Percentiles rank a stretch among this genome's conserved stretches.
phyloP scores from a whole-genome alignment of 2,888 invertebrate species.

The Ecliptopera silaceata region DNA sequence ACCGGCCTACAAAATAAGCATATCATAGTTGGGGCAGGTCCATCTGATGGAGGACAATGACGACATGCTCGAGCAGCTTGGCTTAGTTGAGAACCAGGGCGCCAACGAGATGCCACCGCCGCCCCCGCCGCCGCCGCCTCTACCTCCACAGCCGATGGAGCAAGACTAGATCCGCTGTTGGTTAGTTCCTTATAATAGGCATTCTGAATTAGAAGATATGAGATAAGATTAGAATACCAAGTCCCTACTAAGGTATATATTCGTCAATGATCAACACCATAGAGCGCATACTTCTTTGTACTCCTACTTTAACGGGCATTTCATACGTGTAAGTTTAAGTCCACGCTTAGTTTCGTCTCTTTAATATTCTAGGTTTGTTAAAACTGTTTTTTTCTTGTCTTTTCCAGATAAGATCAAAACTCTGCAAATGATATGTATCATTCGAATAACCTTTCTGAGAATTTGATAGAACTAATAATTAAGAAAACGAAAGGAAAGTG shows the following conservation, averaged over 20 bases:
- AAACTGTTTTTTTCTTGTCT: neutral
- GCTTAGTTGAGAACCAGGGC: slow-evolving; percentile 69
- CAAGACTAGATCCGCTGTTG: slow-evolving; percentile 52
- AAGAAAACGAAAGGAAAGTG: slow-evolving; percentile 57
- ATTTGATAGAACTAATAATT: slow-evolving; percentile 52
- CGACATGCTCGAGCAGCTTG: slow-evolving; percentile 76
- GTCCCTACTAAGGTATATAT: too few species aligned
- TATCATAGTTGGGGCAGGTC: slow-evolving; percentile 53
- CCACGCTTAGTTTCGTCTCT: too few species aligned
- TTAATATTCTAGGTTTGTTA: neutral
- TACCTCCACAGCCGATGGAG: slow-evolving; percentile 87
- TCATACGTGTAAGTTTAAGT: too few species aligned
- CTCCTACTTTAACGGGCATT: too few species aligned
- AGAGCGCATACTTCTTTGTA: too few species aligned
- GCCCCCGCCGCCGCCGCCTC: slow-evolving; percentile 86
- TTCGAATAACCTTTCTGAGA: slow-evolving; percentile 46
- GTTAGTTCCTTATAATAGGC: slow-evolving; percentile 14
- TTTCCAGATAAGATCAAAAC: slow-evolving; percentile 37
- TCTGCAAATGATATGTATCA: slow-evolving; percentile 12
- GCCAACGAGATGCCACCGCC: slow-evolving; percentile 75
- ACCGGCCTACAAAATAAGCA: slow-evolving; percentile 19
- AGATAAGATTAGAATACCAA: too few species aligned
- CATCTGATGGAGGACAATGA: slow-evolving; percentile 78
- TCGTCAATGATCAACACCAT: too few species aligned
- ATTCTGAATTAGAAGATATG: too few species aligned